These are phyloP conservation scores for Rhagium mordax DNA, from an alignment of 2,888 invertebrate species.

Conservation along the genomic window DNA sequence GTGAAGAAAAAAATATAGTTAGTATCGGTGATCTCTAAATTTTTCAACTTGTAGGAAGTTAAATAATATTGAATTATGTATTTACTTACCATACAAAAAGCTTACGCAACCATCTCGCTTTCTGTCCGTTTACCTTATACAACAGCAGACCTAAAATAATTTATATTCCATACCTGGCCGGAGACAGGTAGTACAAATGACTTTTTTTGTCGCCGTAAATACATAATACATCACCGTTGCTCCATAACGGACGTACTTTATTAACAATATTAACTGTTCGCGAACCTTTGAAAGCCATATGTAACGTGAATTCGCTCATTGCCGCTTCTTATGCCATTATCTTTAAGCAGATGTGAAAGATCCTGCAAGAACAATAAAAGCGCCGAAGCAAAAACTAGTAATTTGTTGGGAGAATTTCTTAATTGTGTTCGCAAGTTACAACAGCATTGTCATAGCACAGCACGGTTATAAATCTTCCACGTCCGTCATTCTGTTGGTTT, in stretches of 20 bases:
- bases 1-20: too few relatives aligned
- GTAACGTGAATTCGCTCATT: neutral
- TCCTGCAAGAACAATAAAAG: neutral
- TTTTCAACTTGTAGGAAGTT: too few relatives aligned
- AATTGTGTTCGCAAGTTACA: slow-evolving; percentile 5
- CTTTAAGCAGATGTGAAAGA: slow-evolving; percentile 12
- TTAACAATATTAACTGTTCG: neutral
- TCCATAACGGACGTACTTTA: neutral
- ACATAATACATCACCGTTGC: neutral
- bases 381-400: slow-evolving; percentile 7
- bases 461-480: neutral
- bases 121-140: neutral
- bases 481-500: neutral
- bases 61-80: too few relatives aligned
- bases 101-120: neutral
- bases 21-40: too few relatives aligned
- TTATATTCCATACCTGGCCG: neutral
- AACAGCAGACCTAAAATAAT: neutral
- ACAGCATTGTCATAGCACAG: slow-evolving; percentile 1
- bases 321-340: neutral
- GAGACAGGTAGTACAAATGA: neutral
- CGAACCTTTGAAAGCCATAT: neutral
- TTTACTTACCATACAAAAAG: too few relatives aligned
- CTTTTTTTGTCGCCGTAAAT: neutral
- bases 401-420: slow-evolving; percentile 19